Percentiles rank a stretch among this genome's conserved stretches.
Evolutionary conservation across 2,888 invertebrate genomes (phyloP).

Genomic region (Melieria omissa): DNA sequence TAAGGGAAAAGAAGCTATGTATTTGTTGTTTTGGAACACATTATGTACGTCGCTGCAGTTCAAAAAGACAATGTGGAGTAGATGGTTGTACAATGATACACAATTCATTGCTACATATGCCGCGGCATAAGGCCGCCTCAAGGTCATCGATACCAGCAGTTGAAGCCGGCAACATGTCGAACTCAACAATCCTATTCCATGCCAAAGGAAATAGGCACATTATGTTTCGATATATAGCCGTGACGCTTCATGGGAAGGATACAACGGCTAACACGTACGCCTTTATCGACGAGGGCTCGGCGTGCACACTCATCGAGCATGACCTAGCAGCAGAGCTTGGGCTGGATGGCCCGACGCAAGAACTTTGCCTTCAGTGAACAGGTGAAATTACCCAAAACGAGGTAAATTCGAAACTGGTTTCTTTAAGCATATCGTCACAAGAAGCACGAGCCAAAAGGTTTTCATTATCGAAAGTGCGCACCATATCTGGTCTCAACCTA

Average conservation of each 20-base stretch:
- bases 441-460: no score
- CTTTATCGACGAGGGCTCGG: slow-evolving; percentile 40
- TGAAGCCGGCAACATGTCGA: not conserved
- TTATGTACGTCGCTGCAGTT: slow-evolving; percentile 27
- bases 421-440: no score
- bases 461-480: no score
- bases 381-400: no score
- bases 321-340: slow-evolving; percentile 31
- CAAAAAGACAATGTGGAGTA: slow-evolving; percentile 18
- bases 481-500: no score
- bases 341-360: no score
- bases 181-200: slow-evolving; percentile 19
- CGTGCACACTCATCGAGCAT: slow-evolving; percentile 39
- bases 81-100: no score
- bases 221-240: slow-evolving; percentile 30
- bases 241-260: slow-evolving; percentile 21
- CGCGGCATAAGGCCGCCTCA: slow-evolving; percentile 1
- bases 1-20: slow-evolving; percentile 24
- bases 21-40: slow-evolving; percentile 30
- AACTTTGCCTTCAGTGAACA: no score
- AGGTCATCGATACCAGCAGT: not conserved
- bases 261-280: slow-evolving; percentile 39
- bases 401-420: no score
- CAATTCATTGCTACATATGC: not conserved
- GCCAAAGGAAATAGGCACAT: slow-evolving; percentile 5